Base-by-base conservation (phyloP, 2,797 vertebrate species). In the Scolopax rusticola region DNA sequence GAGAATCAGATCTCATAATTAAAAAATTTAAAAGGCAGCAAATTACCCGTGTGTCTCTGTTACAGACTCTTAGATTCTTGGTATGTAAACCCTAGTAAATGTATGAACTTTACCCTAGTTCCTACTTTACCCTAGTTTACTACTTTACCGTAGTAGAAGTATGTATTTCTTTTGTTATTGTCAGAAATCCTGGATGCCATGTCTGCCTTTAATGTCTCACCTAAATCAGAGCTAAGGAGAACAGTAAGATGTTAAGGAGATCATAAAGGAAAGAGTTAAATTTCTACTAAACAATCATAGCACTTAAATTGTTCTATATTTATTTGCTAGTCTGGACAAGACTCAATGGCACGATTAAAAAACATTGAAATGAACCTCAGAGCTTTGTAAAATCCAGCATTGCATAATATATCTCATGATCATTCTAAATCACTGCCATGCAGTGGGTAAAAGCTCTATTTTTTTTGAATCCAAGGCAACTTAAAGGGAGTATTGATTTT, bases 401-500 rank as follows among this genome's bases (percentile, higher is more conserved):
- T 95, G 76, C 59, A 92, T 92, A 93, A 92, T 93, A 5, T 17
- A 90, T 50, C 19, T 96, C 70, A 74, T 63, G 74, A 75, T 90
- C 89, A 51, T 89, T 94, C 76, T 85, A 96, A 97, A 95, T 95
- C 94, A 94, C 70, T 78, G 70, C 68, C 65, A 61, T n/a, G 4
- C 16, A 89, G 74, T 51, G 47, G 45, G 63, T 92, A 96, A 97
- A 97, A 95, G 48, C 88, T 95, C 94, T 92, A 80, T 94, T 79
- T 86, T 91, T 93, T 97, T 84, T 87, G 84, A 97, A 96, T 97
- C 89, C 93, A 93, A 93, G 94, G 90, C 80, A 97, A 94, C 91
- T 94, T 97, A 95, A 96, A 97, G 94, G 57, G 69, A 92, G 91
- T 98, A 98, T 98, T 97, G 97, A 98, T 97, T 97, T 98, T 97